Percentiles rank a stretch among this genome's conserved stretches.
These are phyloP conservation scores for Nasonia giraulti DNA, from an alignment of 1,140 invertebrate genomes.

Conservation along the genomic window DNA sequence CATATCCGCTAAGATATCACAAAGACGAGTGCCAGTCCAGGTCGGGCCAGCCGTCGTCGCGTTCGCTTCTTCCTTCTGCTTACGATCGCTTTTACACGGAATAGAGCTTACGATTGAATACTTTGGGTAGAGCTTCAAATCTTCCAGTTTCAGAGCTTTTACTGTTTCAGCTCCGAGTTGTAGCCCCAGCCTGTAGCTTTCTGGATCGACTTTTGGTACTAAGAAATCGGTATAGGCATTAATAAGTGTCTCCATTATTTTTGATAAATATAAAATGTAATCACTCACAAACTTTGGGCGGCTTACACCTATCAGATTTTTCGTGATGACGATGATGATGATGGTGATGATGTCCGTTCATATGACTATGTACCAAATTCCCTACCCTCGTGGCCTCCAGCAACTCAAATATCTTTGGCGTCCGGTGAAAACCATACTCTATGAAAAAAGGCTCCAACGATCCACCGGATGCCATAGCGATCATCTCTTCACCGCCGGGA, in stretches of 20 bases:
- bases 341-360: background rate
- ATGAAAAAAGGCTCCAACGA: background rate
- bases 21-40: slow-evolving; percentile 16
- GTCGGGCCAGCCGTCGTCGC: background rate
- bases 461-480: background rate
- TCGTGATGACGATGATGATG: background rate
- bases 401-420: background rate
- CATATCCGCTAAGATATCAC: slow-evolving; percentile 7
- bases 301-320: background rate
- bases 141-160: background rate
- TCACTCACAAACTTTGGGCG: slow-evolving; percentile 1
- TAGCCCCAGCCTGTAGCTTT: slow-evolving; percentile 22
- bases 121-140: slow-evolving; percentile 21
- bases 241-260: too few relatives aligned
- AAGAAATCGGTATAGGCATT: background rate
- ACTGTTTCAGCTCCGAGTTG: background rate
- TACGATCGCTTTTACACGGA: slow-evolving; percentile 23
- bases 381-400: slow-evolving; percentile 10
- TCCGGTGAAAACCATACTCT: background rate
- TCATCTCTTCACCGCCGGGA: slow-evolving; percentile 11
- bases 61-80: background rate
- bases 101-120: slow-evolving; percentile 25
- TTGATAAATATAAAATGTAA: too few relatives aligned
- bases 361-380: background rate
- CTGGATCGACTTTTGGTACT: slow-evolving; percentile 13